Conservation (phyloP, 2,797 vertebrate genomes). For the Scleropages formosus region DNA sequence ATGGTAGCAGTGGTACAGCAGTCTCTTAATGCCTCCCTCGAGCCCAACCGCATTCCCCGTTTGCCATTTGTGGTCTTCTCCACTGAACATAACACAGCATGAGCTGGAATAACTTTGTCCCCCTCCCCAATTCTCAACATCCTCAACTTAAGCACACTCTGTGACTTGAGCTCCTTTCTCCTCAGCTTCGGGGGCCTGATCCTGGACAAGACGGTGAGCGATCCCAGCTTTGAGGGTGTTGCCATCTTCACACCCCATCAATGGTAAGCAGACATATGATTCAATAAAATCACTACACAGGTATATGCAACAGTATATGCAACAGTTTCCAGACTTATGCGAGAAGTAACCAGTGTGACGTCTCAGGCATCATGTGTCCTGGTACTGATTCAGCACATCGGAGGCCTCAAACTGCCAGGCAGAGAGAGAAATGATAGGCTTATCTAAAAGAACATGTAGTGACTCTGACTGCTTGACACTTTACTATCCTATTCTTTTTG, state of each 20-base stretch:
- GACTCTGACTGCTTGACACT: too few relatives aligned
- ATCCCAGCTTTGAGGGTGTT: conserved; percentile 79
- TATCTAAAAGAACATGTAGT: too few relatives aligned
- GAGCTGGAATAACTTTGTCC: too few relatives aligned
- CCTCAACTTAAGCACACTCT: neutral
- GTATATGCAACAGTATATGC: neutral
- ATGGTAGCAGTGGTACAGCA: neutral
- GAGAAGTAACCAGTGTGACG: neutral
- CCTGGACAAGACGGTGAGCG: conserved; percentile 79
- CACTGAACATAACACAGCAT: neutral
- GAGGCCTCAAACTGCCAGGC: too few relatives aligned
- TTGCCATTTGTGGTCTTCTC: neutral
- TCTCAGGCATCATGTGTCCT: neutral
- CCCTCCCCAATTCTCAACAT: too few relatives aligned
- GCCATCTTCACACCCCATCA: conserved; percentile 86
- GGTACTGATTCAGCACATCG: neutral
- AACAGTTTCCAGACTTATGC: neutral
- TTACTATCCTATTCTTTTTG: too few relatives aligned
- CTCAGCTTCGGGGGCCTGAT: conserved; percentile 84
- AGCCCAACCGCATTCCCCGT: neutral
- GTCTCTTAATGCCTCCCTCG: neutral
- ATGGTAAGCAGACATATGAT: conserved; percentile 64
- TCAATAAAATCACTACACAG: neutral
- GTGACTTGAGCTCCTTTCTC: conserved; percentile 7
- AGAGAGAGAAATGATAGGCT: too few relatives aligned